Percentiles rank a stretch among this genome's conserved stretches.
Conservation (phyloP, 2,797 vertebrate species). For the Acridotheres tristis region DNA sequence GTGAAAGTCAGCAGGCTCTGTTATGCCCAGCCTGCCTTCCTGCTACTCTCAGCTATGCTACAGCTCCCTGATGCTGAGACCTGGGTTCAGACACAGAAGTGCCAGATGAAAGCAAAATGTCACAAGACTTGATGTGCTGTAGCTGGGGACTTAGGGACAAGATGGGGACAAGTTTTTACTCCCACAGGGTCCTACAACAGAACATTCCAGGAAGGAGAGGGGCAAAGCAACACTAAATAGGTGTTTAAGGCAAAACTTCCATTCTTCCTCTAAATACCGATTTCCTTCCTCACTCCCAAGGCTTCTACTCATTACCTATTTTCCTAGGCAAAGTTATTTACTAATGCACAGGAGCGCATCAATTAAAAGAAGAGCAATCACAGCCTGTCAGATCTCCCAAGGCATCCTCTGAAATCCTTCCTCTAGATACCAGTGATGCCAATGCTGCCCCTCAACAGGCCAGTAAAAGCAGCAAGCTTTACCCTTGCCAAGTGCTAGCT, state of each 20-base stretch:
- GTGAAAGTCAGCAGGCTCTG: not conserved
- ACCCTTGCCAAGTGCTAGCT: not conserved
- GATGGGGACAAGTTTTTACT: not conserved
- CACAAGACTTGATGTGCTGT: not conserved
- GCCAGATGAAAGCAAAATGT: not conserved
- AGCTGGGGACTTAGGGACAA: not conserved
- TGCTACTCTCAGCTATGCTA: not conserved
- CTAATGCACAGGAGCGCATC: slow-evolving; percentile 13
- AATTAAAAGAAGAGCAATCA: slow-evolving; percentile 20
- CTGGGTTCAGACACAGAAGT: not conserved
- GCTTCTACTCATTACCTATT: slow-evolving; percentile 31
- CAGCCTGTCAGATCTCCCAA: slow-evolving; percentile 42
- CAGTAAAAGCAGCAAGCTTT: slow-evolving; percentile 5
- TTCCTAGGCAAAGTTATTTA: slow-evolving; percentile 44
- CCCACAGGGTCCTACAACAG: not conserved
- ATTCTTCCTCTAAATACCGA: slow-evolving; percentile 31
- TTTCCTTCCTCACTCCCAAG: slow-evolving; percentile 23
- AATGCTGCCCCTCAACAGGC: not conserved
- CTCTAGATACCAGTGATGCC: not conserved
- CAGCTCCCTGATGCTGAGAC: not conserved
- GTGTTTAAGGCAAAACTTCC: not conserved
- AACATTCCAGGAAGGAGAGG: not conserved
- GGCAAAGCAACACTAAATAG: not conserved
- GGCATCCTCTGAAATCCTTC: slow-evolving; percentile 26
- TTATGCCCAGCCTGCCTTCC: not conserved